Conservation (phyloP, 2,797 vertebrate species). For the Forpus xanthops region DNA sequence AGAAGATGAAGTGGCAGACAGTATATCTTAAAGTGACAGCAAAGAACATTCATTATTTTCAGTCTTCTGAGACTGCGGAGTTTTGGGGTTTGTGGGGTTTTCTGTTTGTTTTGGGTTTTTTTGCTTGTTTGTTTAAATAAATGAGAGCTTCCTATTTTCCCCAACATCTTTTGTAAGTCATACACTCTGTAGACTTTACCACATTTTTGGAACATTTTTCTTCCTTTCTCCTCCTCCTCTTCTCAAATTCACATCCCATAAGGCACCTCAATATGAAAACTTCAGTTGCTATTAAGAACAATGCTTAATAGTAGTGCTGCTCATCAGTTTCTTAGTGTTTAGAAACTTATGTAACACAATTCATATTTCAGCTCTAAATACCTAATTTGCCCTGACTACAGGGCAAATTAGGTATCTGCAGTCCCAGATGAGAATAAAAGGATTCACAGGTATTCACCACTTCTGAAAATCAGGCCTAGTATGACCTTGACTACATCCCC, state of each 20-base stretch:
- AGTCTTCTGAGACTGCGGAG: not conserved
- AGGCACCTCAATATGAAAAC: not conserved
- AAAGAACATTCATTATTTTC: slow-evolving; percentile 30
- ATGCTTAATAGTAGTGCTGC: not conserved
- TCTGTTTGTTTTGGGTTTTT: not conserved
- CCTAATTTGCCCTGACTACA: not conserved
- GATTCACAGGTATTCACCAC: not conserved
- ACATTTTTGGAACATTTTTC: slow-evolving; percentile 1
- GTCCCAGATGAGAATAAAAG: not conserved
- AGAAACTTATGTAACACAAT: not conserved
- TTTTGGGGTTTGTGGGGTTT: not conserved
- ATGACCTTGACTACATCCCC: not conserved
- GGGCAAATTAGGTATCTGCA: not conserved
- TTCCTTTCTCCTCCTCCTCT: not conserved
- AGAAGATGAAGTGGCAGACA: slow-evolving; percentile 19
- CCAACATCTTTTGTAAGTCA: not conserved
- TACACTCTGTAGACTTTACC: not conserved
- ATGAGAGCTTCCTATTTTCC: slow-evolving; percentile 12
- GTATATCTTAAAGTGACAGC: slow-evolving; percentile 10
- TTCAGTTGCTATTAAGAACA: not conserved
- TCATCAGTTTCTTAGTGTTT: not conserved
- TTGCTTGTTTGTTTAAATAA: not conserved
- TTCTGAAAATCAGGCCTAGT: not conserved
- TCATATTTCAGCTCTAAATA: not conserved
- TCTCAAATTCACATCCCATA: not conserved